These are phyloP conservation scores for Sitophilus oryzae DNA, from an alignment of 1,140 invertebrate genomes.

Conservation along the genomic window DNA sequence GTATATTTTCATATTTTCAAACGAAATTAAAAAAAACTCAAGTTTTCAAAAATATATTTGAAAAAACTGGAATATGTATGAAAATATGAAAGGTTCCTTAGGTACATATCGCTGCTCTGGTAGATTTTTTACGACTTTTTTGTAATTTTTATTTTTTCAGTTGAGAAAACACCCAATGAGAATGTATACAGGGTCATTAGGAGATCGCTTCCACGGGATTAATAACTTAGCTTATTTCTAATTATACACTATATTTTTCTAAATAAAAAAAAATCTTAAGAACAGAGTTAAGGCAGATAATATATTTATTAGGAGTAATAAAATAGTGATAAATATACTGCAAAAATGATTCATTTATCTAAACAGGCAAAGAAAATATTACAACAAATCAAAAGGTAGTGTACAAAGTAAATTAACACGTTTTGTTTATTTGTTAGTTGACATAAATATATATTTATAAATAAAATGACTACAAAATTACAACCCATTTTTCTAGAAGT, in stretches of 20 bases:
- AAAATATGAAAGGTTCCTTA: too few relatives aligned
- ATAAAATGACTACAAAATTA: too few relatives aligned
- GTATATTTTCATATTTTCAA: too few relatives aligned
- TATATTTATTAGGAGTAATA: conserved; percentile 6
- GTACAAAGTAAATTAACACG: conserved; percentile 5
- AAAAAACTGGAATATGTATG: too few relatives aligned
- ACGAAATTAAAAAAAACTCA: too few relatives aligned
- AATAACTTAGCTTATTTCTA: conserved; percentile 21
- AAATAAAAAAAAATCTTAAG: neutral
- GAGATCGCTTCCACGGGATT: conserved; percentile 25
- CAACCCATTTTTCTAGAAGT: too few relatives aligned
- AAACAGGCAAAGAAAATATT: conserved; percentile 1
- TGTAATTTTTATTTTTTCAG: too few relatives aligned
- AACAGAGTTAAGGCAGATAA: neutral
- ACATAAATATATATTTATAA: too few relatives aligned
- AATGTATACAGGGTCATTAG: conserved; percentile 27
- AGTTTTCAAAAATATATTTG: too few relatives aligned
- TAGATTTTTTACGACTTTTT: too few relatives aligned
- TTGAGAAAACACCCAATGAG: conserved; percentile 24
- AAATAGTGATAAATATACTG: neutral
- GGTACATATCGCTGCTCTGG: too few relatives aligned
- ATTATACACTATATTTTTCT: neutral
- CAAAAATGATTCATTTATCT: neutral
- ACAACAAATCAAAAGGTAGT: neutral
- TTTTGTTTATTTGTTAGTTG: too few relatives aligned